Evolutionary conservation across 1,140 invertebrate genomes (phyloP), one percentile per base, ranked within the genome.

Genomic region (Drosophila cardini): DNA sequence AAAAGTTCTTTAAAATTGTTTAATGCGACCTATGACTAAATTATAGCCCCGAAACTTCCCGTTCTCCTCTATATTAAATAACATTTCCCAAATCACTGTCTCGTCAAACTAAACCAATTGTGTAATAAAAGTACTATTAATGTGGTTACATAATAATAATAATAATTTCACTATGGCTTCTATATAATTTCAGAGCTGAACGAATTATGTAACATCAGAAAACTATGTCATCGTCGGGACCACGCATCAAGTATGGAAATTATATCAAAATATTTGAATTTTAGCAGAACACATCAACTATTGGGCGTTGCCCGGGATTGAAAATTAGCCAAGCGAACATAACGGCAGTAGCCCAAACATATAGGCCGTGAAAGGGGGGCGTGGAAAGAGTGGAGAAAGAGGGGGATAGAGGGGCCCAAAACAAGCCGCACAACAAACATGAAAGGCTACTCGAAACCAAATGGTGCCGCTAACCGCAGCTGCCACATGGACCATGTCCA

Each of bases 251-350:
- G 64, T 71, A 87, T 87, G 83, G 83, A 76, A 83, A 89, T 67
- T 69, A 83, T 83, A 89, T 89, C 76, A 83, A 80, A 89, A 87
- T 77, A 89, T 89, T 87, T 87, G 62, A 81, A 76, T 71, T 89
- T 87, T 58, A 76, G 42, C 45, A 50, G 72, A 36, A 56, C 72
- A 63, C 61, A 65, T 53, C 46, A 72, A 53, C 58, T 36, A 60
- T 87, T 70, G 70, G 64, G 46, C 72, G 60, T 50, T 62, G 53
- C 43, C 36, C 52, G 61, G 43, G 32, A 76, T 69, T 71, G 68
- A 68, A 78, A 87, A 87, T 76, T 87, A 70, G 67, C 75, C 65
- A 74, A 53, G 46, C 63, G 63, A 26, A 43, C 46, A 65, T 48
- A 76, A 61, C 69, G 21, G 43, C 36, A 65, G 15, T 53, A 53